Evolutionary conservation across 2,888 invertebrate genomes (phyloP).

Genomic region (Liposcelis brunnea): DNA sequence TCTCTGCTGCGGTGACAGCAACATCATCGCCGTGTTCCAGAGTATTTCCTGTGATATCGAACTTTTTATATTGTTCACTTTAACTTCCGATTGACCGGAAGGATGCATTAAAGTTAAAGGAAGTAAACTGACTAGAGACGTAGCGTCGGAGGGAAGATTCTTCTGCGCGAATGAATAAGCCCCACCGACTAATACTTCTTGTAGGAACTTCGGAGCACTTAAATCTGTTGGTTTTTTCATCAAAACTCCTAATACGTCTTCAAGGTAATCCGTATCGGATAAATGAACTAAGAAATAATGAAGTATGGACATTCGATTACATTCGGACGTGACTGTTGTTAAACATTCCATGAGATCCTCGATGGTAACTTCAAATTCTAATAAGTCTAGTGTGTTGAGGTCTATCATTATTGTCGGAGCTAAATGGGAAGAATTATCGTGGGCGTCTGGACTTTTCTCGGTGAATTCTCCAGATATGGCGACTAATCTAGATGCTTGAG

Average conservation of each 20-base stretch:
- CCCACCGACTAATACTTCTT: slow-evolving; percentile 64
- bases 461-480: not conserved
- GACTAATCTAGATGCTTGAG: not conserved
- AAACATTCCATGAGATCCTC: slow-evolving; percentile 37
- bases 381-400: slow-evolving; percentile 51
- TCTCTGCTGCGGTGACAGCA: slow-evolving; percentile 67
- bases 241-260: slow-evolving; percentile 40
- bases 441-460: not conserved
- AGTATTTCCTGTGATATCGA: slow-evolving; percentile 45
- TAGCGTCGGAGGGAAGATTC: slow-evolving; percentile 52
- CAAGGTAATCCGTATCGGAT: slow-evolving; percentile 53
- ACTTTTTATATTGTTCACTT: slow-evolving; percentile 25
- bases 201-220: slow-evolving; percentile 48
- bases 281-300: slow-evolving; percentile 68
- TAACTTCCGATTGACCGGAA: slow-evolving; percentile 40
- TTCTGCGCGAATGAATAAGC: slow-evolving; percentile 53
- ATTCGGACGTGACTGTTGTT: slow-evolving; percentile 43
- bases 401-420: slow-evolving; percentile 34
- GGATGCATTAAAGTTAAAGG: slow-evolving; percentile 49
- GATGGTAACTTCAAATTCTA: slow-evolving; percentile 29
- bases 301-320: slow-evolving; percentile 60
- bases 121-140: slow-evolving; percentile 45
- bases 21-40: slow-evolving; percentile 68
- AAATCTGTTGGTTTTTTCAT: slow-evolving; percentile 41
- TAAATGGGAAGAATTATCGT: not conserved